Evolutionary conservation across 2,113 vertebrate species (phyloP), one percentile per base, ranked within the genome.

Genomic region (Siniperca chuatsi): DNA sequence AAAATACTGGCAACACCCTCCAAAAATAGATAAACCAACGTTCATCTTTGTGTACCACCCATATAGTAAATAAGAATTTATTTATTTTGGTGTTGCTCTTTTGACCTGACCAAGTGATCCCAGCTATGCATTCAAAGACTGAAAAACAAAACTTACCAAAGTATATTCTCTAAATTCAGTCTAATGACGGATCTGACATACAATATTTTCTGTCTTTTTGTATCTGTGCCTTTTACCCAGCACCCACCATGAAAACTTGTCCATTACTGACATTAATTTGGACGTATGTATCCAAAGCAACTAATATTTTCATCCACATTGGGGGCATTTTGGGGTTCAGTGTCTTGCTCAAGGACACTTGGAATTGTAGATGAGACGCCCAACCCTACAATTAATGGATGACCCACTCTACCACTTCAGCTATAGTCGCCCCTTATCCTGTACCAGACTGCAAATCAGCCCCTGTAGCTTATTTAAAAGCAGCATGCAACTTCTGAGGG

Each of bases 1-100:
- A 46, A 86, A 87, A 82, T 55, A 54, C 6, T 20, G 42, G 52
- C 42, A 81, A 78, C 80, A 54, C 33, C 55, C 3, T 78, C 55
- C 1, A 54, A 64, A 60, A 76, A 83, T 44, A 71, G 29, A 55
- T 4, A 12, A 33, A 33, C 4, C 21, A 23, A 1, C 12, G 0
- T 73, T 67, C 20, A 62, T 74, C 46, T 78, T 15, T 44, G 5
- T 61, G 50, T 21, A 16, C n/a, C 20, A 21, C 15, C 50, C 20
- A 2, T 37, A 60, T 2, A 46, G 54, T 57, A 18, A 78, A 37
- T 12, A 72, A 25, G 1, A 66, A 64, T 44, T 12, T 0, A 52
- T 52, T 60, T 40, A 37, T 50, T 50, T 65, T 72, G 7, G 7
- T 33, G 11, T n/a, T 60, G 52, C 42, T n/a, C 23, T 25, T 46